phyloP scores from a whole-genome alignment of 2,888 invertebrate genomes.

The Deilephila porcellus region DNA sequence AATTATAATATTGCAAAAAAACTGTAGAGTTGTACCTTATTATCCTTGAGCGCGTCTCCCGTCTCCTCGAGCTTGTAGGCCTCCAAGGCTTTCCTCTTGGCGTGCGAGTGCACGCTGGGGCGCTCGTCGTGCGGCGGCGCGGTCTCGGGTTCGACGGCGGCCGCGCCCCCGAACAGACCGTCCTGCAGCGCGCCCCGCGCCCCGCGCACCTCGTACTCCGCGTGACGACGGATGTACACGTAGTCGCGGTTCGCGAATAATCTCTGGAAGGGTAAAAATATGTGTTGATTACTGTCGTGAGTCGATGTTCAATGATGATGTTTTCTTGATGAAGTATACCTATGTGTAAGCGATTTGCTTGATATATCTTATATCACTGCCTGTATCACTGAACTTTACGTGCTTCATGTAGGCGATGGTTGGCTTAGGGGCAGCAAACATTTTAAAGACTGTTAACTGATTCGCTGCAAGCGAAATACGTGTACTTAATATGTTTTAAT shows the following conservation, averaged over 20 bases:
- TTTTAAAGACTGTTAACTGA: too few relatives aligned
- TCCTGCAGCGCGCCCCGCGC: conserved; percentile 40
- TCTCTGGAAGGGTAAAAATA: conserved; percentile 77
- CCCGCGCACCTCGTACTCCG: conserved; percentile 57
- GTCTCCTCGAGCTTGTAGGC: conserved; percentile 39
- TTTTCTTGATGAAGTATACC: too few relatives aligned
- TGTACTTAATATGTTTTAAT: too few relatives aligned
- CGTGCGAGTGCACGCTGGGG: conserved; percentile 65
- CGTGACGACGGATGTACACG: conserved; percentile 90
- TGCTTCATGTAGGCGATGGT: too few relatives aligned
- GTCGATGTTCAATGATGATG: too few relatives aligned
- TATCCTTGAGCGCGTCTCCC: conserved; percentile 30
- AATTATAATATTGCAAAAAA: background rate
- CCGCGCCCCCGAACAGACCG: conserved; percentile 39
- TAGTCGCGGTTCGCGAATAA: conserved; percentile 95
- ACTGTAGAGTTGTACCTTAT: conserved; percentile 39
- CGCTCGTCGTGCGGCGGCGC: conserved; percentile 40
- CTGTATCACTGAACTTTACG: too few relatives aligned
- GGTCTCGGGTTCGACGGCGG: conserved; percentile 12
- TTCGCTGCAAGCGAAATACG: too few relatives aligned
- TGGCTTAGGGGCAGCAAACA: too few relatives aligned
- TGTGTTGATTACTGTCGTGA: background rate
- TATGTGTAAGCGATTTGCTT: too few relatives aligned
- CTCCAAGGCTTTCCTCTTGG: conserved; percentile 64
- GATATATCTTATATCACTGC: too few relatives aligned